These are phyloP conservation scores for Forpus xanthops DNA, from an alignment of 2,797 vertebrate species.

Conservation along the genomic window DNA sequence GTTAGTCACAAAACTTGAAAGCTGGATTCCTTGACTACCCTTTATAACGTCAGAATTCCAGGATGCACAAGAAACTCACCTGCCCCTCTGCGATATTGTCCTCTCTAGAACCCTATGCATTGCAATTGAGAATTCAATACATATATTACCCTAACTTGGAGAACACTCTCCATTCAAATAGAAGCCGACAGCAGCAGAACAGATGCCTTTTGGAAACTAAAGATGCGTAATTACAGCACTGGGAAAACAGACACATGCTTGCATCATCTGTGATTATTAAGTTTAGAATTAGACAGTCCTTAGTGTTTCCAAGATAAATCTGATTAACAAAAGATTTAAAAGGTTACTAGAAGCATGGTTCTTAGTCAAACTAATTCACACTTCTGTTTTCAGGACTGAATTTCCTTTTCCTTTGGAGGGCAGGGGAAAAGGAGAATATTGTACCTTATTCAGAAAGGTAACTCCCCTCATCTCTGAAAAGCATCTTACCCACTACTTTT, in stretches of 20 bases:
- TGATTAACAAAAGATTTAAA: slow-evolving; percentile 39
- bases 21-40: neutral
- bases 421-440: accelerated
- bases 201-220: slow-evolving; percentile 35
- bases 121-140: neutral
- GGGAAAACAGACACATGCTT: slow-evolving; percentile 3
- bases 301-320: slow-evolving; percentile 29
- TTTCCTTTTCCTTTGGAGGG: accelerated
- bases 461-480: neutral
- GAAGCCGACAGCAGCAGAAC: neutral
- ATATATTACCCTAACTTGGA: neutral
- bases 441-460: neutral
- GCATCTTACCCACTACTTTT: neutral
- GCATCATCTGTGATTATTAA: slow-evolving; percentile 40
- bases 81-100: neutral
- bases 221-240: neutral
- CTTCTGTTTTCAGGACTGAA: neutral
- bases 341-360: neutral
- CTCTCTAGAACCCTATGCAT: neutral
- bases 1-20: neutral
- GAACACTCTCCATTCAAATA: neutral
- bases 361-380: neutral
- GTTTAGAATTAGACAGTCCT: slow-evolving; percentile 32
- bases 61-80: neutral
- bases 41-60: neutral